Conservation (phyloP, 1,140 invertebrate species). For the Drosophila tristis region DNA sequence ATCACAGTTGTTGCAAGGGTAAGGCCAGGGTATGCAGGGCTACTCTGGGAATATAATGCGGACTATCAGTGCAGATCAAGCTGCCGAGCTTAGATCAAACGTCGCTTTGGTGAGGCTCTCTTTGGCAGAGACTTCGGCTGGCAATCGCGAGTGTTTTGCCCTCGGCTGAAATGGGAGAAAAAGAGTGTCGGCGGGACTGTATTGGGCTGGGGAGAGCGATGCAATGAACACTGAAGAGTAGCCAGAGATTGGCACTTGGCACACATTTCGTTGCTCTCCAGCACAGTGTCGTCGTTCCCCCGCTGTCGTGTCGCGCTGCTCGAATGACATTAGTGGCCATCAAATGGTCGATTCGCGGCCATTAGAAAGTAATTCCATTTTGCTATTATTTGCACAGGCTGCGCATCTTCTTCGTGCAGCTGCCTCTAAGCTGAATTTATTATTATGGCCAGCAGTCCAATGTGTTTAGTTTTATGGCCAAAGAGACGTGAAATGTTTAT, state of each 20-base stretch:
- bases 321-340: constrained; percentile 43
- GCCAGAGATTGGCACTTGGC: no score
- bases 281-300: background rate
- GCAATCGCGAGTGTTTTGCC: no score
- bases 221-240: background rate
- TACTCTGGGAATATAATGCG: constrained; percentile 1
- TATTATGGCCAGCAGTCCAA: constrained; percentile 65
- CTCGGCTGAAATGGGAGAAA: no score
- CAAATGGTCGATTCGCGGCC: constrained; percentile 44
- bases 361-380: constrained; percentile 46
- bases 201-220: no score
- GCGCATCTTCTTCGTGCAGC: constrained; percentile 30
- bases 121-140: no score
- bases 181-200: no score
- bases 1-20: constrained; percentile 28
- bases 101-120: no score
- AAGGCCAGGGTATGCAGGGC: constrained; percentile 1
- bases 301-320: background rate
- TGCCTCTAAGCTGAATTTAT: constrained; percentile 66
- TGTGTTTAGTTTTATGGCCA: constrained; percentile 76
- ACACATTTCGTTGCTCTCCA: background rate
- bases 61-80: background rate
- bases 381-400: constrained; percentile 38
- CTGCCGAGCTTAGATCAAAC: no score
- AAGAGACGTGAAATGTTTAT: constrained; percentile 69